Conservation (phyloP, 2,113 vertebrate genomes). For the Prochilodus magdalenae region DNA sequence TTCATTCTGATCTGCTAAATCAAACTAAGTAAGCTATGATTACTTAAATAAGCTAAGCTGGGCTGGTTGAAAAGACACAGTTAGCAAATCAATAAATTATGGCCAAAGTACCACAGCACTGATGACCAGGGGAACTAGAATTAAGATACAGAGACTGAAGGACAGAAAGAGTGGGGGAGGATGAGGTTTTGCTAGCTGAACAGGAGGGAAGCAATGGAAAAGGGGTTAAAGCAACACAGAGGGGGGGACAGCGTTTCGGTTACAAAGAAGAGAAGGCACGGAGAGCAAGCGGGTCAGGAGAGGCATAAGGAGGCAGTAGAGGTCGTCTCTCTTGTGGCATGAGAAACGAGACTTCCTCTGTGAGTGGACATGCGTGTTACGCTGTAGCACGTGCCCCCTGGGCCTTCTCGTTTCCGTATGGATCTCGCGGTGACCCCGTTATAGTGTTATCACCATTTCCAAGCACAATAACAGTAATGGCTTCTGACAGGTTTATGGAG, state of each 20-base stretch:
- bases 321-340: conserved; percentile 35
- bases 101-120: neutral
- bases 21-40: neutral
- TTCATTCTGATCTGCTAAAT: neutral
- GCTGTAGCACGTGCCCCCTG: conserved; percentile 28
- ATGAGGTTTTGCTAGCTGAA: neutral
- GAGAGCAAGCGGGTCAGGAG: neutral
- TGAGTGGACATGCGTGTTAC: conserved; percentile 8
- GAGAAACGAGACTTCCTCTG: conserved; percentile 51
- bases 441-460: neutral
- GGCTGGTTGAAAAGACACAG: neutral
- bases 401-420: conserved; percentile 24
- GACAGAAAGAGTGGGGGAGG: neutral
- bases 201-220: conserved; percentile 1
- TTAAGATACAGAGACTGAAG: neutral
- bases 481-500: conserved; percentile 30
- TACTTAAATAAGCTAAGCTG: neutral
- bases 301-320: conserved; percentile 16
- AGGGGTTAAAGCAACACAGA: conserved; percentile 35
- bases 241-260: neutral
- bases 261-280: conserved; percentile 17
- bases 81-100: neutral
- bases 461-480: neutral
- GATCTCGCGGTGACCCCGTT: conserved; percentile 6
- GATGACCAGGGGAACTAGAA: neutral